Conservation (phyloP, 2,113 vertebrate genomes). For the Meles meles region DNA sequence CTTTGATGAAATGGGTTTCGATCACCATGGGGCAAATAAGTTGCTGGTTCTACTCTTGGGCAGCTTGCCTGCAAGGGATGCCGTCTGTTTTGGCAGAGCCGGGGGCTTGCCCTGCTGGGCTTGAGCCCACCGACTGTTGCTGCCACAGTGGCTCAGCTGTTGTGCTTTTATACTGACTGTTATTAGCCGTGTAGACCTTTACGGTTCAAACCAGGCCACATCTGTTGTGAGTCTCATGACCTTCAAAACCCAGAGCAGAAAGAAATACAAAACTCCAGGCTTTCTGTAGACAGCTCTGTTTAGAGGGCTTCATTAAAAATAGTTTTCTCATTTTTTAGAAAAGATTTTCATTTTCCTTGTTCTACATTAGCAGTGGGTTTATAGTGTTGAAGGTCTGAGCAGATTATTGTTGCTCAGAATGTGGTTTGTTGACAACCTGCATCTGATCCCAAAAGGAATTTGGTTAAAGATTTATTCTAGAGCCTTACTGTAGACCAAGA, state of each 20-base stretch:
- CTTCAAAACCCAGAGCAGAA: conserved; percentile 84
- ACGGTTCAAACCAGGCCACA: conserved; percentile 81
- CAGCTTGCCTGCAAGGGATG: neutral
- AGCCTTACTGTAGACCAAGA: neutral
- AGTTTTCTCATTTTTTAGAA: neutral
- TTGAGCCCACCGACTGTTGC: conserved; percentile 71
- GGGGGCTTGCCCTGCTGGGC: conserved; percentile 19
- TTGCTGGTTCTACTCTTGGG: neutral
- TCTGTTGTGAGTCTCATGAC: conserved; percentile 86
- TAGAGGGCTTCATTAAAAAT: conserved; percentile 10
- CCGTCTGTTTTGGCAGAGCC: conserved; percentile 27
- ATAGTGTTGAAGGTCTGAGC: neutral
- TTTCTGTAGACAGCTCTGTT: neutral
- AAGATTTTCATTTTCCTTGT: neutral
- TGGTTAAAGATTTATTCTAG: neutral
- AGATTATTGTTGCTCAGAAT: neutral
- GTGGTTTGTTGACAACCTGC: neutral
- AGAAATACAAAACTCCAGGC: conserved; percentile 58
- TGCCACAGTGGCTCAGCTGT: conserved; percentile 78
- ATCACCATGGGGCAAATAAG: neutral
- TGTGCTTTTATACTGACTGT: conserved; percentile 75
- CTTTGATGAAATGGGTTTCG: neutral
- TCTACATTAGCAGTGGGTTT: neutral
- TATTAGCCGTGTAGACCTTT: conserved; percentile 79
- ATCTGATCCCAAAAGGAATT: neutral